Evolutionary conservation across 2,888 invertebrate genomes (phyloP).

Genomic region (Periphyllus acericola): DNA sequence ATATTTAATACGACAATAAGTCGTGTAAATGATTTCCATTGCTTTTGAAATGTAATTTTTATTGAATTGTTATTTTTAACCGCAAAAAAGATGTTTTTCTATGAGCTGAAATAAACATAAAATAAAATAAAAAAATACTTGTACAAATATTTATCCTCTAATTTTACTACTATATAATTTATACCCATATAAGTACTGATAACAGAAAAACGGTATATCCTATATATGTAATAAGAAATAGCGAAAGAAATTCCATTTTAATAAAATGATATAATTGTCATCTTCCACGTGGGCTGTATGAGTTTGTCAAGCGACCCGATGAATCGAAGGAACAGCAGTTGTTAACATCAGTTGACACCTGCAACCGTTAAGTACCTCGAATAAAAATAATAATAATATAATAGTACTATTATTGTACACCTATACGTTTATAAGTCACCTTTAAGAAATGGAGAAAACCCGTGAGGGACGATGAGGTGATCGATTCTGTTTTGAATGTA

Average conservation of each 20-base stretch:
- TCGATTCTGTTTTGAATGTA: too few relatives aligned
- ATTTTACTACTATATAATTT: background rate
- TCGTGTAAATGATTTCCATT: background rate
- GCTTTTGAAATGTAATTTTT: background rate
- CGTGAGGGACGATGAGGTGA: too few relatives aligned
- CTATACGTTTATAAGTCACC: too few relatives aligned
- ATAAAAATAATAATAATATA: too few relatives aligned
- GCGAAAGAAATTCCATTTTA: background rate
- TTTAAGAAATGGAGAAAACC: too few relatives aligned
- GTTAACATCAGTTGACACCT: too few relatives aligned
- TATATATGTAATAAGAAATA: background rate
- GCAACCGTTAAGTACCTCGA: too few relatives aligned
- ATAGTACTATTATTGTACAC: too few relatives aligned
- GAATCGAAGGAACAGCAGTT: too few relatives aligned
- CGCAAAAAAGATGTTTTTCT: background rate
- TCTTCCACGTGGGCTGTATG: too few relatives aligned
- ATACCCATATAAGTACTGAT: background rate
- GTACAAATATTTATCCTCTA: background rate
- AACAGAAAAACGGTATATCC: background rate
- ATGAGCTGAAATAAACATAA: background rate
- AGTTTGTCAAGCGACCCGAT: too few relatives aligned
- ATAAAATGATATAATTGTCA: too few relatives aligned
- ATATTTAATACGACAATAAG: background rate
- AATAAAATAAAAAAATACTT: background rate
- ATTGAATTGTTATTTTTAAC: conserved; percentile 5